Percentiles rank a stretch among this genome's conserved stretches.
Conservation (phyloP, 2,888 invertebrate genomes). For the Saturnia pavonia region DNA sequence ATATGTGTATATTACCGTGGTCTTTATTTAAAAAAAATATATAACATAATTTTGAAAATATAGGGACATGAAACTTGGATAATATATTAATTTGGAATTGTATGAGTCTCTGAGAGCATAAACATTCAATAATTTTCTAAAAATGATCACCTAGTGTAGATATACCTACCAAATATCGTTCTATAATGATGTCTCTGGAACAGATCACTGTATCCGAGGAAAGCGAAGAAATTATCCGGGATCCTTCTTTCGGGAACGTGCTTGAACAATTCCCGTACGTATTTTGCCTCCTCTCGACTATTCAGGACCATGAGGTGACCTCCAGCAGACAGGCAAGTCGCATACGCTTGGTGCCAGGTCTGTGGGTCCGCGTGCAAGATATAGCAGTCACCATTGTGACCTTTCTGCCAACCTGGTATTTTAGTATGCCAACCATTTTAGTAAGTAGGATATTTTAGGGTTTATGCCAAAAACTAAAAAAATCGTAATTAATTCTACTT, state of each 20-base stretch:
- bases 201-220: slow-evolving; percentile 50
- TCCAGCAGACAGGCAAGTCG: slow-evolving; percentile 48
- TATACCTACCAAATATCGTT: slow-evolving; percentile 48
- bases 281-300: slow-evolving; percentile 42
- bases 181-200: slow-evolving; percentile 49
- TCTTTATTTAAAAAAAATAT: too few relatives aligned
- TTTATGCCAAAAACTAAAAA: too few relatives aligned
- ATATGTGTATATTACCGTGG: too few relatives aligned
- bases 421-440: too few relatives aligned
- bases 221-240: slow-evolving; percentile 47
- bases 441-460: too few relatives aligned
- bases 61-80: too few relatives aligned
- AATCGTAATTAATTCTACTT: too few relatives aligned
- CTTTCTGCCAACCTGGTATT: slow-evolving; percentile 45
- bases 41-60: too few relatives aligned
- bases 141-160: background rate
- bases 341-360: slow-evolving; percentile 49
- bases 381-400: slow-evolving; percentile 46
- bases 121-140: too few relatives aligned
- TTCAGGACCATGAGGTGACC: slow-evolving; percentile 49
- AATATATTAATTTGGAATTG: too few relatives aligned
- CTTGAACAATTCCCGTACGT: slow-evolving; percentile 44
- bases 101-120: too few relatives aligned
- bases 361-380: slow-evolving; percentile 49
- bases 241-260: slow-evolving; percentile 38